Base-by-base conservation (phyloP, 2,888 invertebrate species). In the Lucinisca nassula region DNA sequence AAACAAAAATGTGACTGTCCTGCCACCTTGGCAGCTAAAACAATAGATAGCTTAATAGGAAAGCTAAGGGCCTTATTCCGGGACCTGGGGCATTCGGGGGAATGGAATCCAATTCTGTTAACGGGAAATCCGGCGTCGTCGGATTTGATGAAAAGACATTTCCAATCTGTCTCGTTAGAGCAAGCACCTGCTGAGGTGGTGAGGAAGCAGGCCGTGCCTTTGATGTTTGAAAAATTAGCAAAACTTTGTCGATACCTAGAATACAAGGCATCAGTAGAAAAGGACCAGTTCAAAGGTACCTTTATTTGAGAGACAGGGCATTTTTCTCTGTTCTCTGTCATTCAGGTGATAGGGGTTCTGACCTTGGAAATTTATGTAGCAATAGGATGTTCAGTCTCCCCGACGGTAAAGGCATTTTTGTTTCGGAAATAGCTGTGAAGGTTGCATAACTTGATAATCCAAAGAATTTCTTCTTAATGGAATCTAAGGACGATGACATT, bases 251-350 rank as follows among this genome's bases (percentile, higher is more conserved):
- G 77, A 55, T 77, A 77, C 58, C 35, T 77, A 37, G 35, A 55
- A 35, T 77, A 77, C 24, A 24, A 77, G 24, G 58, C 58, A 55
- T 35, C 58, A 21, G 37, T 8, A 21, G 38, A 51, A 37, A 77
- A 58, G 12, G 77, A 77, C 24, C n/a, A 35, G 30, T 17, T 17
- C 2, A 17, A 24, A 55, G 32, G 6, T 77, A 58, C n/a, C 8
- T 77, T 14, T 35, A 58, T 4, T 51, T 21, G 17, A 30, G 77
- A 21, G 77, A 77, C 27, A 58, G 55, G 30, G 55, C 58, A 6
- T 77, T 58, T 37, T 77, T 77, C 27, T 55, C 77, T 4, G 17
- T 77, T 12, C 3, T 58, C 4, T 55, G 77, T 58, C 77, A 77
- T 27, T 55, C 77, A 37, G 77, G 77, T 32, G 77, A 77, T 27